These are phyloP conservation scores for Temnothorax nylanderi DNA, from an alignment of 1,140 invertebrate genomes.

Conservation along the genomic window DNA sequence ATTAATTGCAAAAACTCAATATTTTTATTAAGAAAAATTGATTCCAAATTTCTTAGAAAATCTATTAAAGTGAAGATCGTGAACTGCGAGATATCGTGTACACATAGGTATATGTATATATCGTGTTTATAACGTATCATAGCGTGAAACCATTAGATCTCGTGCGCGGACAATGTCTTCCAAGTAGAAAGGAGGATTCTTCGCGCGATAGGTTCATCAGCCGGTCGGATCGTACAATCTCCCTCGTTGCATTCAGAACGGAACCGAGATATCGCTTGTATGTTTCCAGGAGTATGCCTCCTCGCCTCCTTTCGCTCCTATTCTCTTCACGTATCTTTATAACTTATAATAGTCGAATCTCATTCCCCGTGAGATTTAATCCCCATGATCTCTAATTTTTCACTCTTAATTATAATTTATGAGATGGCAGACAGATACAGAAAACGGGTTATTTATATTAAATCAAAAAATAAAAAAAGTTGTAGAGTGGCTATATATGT, in stretches of 20 bases:
- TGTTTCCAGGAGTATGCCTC: slow-evolving; percentile 51
- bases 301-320: slow-evolving; percentile 46
- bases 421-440: not conserved
- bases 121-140: not conserved
- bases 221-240: slow-evolving; percentile 40
- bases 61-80: not conserved
- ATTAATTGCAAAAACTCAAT: not conserved
- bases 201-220: slow-evolving; percentile 48
- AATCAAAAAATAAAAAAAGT: too few relatives aligned
- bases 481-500: too few relatives aligned
- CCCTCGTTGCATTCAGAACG: slow-evolving; percentile 67
- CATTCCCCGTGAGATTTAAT: not conserved
- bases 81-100: not conserved
- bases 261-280: slow-evolving; percentile 65
- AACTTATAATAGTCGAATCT: slow-evolving; percentile 13
- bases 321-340: not conserved
- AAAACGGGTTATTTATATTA: not conserved
- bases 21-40: not conserved
- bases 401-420: not conserved
- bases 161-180: slow-evolving; percentile 36
- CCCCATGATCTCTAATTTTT: not conserved
- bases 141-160: slow-evolving; percentile 65
- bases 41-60: not conserved
- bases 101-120: not conserved
- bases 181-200: slow-evolving; percentile 66